Evolutionary conservation across 2,797 vertebrate genomes (phyloP).

Genomic region (Decapterus maruadsi): DNA sequence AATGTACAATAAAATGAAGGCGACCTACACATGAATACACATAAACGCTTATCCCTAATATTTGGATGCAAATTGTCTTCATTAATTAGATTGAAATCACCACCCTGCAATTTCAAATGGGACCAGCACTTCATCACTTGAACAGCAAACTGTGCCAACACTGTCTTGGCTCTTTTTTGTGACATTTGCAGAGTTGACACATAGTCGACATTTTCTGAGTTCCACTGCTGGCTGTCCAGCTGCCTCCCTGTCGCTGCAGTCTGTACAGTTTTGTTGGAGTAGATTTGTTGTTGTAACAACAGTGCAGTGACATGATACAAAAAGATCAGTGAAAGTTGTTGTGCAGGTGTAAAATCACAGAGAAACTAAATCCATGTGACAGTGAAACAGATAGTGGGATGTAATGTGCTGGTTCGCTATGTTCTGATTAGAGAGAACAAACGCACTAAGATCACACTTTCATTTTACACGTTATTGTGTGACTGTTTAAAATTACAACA

Average conservation of each 20-base stretch:
- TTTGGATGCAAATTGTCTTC: neutral
- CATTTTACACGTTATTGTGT: neutral
- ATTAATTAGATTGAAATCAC: slow-evolving; percentile 7
- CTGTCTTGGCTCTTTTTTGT: slow-evolving; percentile 30
- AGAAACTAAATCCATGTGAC: neutral
- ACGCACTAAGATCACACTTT: neutral
- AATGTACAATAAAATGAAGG: neutral
- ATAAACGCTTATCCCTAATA: neutral
- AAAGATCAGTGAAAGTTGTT: slow-evolving; percentile 1
- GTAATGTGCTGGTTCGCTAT: neutral
- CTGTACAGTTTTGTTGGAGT: neutral
- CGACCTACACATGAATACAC: neutral
- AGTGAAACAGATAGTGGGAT: neutral
- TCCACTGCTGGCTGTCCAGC: slow-evolving; percentile 33
- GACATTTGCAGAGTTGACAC: slow-evolving; percentile 57
- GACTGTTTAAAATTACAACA: neutral
- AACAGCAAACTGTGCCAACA: neutral
- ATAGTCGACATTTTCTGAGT: slow-evolving; percentile 55
- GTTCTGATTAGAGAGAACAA: neutral
- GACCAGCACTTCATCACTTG: neutral
- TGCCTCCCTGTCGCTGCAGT: slow-evolving; percentile 22
- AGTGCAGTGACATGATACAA: neutral
- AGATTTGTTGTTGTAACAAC: too few species aligned
- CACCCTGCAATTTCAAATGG: neutral
- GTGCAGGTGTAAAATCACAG: neutral